These are phyloP conservation scores for Drosophila anomalipes DNA, from an alignment of 2,888 invertebrate species.

Conservation along the genomic window DNA sequence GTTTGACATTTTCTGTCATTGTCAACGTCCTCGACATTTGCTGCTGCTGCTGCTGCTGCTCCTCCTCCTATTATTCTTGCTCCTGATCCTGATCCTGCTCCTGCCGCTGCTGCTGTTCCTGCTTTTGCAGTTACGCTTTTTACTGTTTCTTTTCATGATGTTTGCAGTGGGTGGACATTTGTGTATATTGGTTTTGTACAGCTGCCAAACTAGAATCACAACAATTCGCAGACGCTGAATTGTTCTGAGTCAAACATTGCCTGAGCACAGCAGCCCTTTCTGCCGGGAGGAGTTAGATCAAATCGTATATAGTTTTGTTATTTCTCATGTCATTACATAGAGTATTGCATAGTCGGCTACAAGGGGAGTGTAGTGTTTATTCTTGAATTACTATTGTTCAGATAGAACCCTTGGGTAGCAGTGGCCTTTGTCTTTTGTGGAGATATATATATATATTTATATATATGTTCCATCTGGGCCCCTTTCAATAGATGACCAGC, in stretches of 20 bases:
- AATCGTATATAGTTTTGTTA: background rate
- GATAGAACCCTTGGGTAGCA: constrained; percentile 34
- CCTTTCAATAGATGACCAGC: constrained; percentile 50
- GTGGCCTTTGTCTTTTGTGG: constrained; percentile 51
- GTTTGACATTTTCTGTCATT: constrained; percentile 78
- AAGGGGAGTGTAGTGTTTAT: background rate
- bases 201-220: background rate
- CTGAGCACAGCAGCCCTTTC: background rate
- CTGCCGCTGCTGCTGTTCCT: background rate
- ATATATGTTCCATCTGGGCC: background rate
- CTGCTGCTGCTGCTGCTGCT: constrained; percentile 25
- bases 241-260: background rate
- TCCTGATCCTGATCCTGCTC: background rate
- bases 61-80: constrained; percentile 3
- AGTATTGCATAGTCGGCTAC: background rate
- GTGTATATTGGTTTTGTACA: background rate
- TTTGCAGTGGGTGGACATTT: background rate
- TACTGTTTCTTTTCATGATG: background rate
- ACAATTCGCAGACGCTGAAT: background rate
- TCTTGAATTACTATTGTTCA: constrained; percentile 48
- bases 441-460: background rate
- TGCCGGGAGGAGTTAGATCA: background rate
- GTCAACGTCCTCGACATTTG: constrained; percentile 62
- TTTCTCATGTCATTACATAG: background rate
- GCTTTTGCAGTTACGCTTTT: background rate